Evolutionary conservation across 2,888 invertebrate species (phyloP), one percentile per base, ranked within the genome.

Genomic region (Agonopterix alstromeriana): DNA sequence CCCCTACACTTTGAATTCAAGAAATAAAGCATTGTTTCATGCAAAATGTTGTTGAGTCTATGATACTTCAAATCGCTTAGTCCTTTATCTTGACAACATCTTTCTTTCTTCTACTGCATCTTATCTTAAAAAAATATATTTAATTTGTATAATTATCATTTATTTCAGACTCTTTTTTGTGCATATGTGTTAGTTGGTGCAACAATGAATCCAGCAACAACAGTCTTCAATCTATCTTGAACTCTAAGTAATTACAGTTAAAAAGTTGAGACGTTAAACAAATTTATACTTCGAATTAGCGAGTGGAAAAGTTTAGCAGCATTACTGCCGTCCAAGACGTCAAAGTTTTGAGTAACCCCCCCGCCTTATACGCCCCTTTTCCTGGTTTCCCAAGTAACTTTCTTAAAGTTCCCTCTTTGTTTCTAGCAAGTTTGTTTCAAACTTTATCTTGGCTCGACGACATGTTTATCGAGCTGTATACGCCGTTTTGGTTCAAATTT

Each of bases 201-300:
- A 27, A 27, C 27, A 27, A 27, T 27, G 27, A 3, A 27, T 27
- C 27, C 27, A 27, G 7, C 27, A 14, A 14, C 14, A 27, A 27
- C 7, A 27, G 27, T 1, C 17, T 81, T 73, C 74, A 80, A 83
- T 85, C 77, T 76, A 82, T 84, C 73, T 69, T 61, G 67, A 80
- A 84, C 70, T 84, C 80, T 73, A 71, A 76, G 82, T 85, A 85
- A 86, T 87, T 84, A 85, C 80, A 79, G 84, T 83, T 86, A 81
- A 86, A 85, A 88, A 87, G 86, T 87, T 85, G 75, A 75, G 81
- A 84, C 86, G 83, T 88, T 84, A 86, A 86, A 85, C 84, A 86
- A 87, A 87, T 87, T 87, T 88, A 87, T 86, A 85, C 82, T 82
- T 70, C 68, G 80, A 85, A 87, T 87, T 85, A 87, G 83, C 73